phyloP scores from a whole-genome alignment of 2,888 invertebrate genomes.

The Drosophila lutescens region DNA sequence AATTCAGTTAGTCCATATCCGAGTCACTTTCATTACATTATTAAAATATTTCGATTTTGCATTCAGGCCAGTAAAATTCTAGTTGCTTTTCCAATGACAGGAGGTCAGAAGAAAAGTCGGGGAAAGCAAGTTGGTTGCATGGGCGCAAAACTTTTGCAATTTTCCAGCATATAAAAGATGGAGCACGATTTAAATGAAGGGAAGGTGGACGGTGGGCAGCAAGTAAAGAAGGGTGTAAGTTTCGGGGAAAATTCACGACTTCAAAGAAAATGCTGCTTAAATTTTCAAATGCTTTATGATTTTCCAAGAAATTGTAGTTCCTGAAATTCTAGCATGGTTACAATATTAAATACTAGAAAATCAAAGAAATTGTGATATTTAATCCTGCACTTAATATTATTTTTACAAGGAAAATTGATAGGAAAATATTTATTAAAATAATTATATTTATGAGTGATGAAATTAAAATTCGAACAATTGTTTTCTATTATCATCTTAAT shows the following conservation, averaged over 20 bases:
- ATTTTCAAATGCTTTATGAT: not conserved
- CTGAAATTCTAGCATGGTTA: too few relatives aligned
- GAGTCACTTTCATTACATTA: slow-evolving; percentile 60
- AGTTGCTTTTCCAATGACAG: slow-evolving; percentile 26
- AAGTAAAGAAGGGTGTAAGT: slow-evolving; percentile 3
- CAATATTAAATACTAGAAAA: too few relatives aligned
- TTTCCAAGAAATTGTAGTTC: too few relatives aligned
- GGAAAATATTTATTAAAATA: not conserved
- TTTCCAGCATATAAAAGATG: slow-evolving; percentile 28
- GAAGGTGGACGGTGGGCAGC: not conserved
- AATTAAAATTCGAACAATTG: too few relatives aligned
- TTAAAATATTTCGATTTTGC: slow-evolving; percentile 56
- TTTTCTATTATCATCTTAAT: not conserved
- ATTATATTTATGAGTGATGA: too few relatives aligned
- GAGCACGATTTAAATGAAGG: not conserved
- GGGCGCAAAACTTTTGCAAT: slow-evolving; percentile 44
- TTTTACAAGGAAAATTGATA: too few relatives aligned
- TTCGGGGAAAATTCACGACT: not conserved
- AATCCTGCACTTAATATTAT: too few relatives aligned
- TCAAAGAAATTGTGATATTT: not conserved
- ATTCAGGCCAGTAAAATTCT: slow-evolving; percentile 28
- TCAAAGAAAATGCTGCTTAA: not conserved
- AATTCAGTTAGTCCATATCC: slow-evolving; percentile 9
- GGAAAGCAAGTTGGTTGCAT: slow-evolving; percentile 11
- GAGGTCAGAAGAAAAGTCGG: not conserved